A percentile compares a stretch with the other conserved stretches of the same genome.
Conservation (phyloP, 1,140 invertebrate species). For the Nasonia longicornis region DNA sequence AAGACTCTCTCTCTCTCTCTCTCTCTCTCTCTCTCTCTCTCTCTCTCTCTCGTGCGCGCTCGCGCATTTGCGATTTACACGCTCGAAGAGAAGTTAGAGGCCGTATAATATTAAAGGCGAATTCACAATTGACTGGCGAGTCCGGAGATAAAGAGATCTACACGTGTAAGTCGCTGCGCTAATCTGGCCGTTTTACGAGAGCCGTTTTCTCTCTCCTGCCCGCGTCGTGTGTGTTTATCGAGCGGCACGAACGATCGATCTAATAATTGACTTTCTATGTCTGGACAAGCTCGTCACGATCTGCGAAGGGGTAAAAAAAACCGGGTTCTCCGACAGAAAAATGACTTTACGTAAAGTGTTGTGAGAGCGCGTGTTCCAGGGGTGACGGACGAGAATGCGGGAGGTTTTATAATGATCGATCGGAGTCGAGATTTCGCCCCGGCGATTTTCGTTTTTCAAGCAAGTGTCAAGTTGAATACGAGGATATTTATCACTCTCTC, state of each 20-base stretch:
- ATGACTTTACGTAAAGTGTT: neutral
- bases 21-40: no score
- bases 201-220: neutral
- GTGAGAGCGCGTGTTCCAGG: neutral
- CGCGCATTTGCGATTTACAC: slow-evolving; percentile 24
- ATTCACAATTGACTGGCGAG: slow-evolving; percentile 17
- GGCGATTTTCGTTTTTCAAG: neutral
- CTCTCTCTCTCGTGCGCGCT: no score
- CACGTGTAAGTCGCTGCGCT: neutral
- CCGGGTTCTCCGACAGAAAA: neutral
- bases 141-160: slow-evolving; percentile 4
- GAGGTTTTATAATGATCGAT: slow-evolving; percentile 1
- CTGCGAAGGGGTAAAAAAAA: neutral
- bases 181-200: slow-evolving; percentile 3
- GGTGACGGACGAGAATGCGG: neutral
- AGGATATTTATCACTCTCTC: neutral
- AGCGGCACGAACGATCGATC: slow-evolving; percentile 4
- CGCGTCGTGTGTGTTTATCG: neutral
- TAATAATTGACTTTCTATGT: slow-evolving; percentile 30
- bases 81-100: slow-evolving; percentile 15
- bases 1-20: neutral
- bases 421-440: no score
- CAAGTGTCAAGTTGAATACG: neutral
- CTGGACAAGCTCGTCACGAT: neutral
- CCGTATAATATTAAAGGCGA: slow-evolving; percentile 16